Percentiles rank a stretch among this genome's conserved stretches.
Evolutionary conservation across 2,888 invertebrate genomes (phyloP).

Genomic region (Caenorhabditis becei): DNA sequence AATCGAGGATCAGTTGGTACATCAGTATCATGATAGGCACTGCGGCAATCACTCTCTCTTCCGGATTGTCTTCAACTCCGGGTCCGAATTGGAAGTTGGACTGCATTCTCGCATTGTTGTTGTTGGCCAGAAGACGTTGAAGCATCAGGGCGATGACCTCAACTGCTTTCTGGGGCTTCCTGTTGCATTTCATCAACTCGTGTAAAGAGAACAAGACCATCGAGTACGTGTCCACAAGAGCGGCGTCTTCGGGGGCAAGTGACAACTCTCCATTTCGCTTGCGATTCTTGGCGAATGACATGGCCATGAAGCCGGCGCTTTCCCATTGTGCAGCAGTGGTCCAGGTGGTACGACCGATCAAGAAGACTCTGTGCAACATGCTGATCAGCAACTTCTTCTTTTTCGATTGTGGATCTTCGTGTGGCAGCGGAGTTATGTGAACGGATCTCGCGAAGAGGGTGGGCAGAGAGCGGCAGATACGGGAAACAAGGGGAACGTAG

Average conservation of each 20-base stretch:
- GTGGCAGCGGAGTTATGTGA: conserved; percentile 15
- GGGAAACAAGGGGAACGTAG: conserved; percentile 32
- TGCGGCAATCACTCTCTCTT: conserved; percentile 10
- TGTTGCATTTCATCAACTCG: conserved; percentile 8
- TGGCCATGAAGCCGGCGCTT: conserved; percentile 32
- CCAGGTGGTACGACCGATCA: conserved; percentile 36
- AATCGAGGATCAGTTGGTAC: conserved; percentile 32
- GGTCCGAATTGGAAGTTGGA: conserved; percentile 25
- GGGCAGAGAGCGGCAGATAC: conserved; percentile 36
- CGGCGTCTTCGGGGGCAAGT: conserved; percentile 9
- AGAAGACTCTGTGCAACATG: conserved; percentile 27
- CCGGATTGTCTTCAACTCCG: not conserved
- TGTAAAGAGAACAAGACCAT: conserved; percentile 12
- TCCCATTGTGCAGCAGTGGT: conserved; percentile 33
- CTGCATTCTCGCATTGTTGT: conserved; percentile 29
- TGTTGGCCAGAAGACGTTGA: conserved; percentile 46
- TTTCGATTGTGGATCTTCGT: conserved; percentile 1
- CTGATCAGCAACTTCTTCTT: conserved; percentile 35
- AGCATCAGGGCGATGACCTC: conserved; percentile 33
- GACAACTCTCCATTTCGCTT: conserved; percentile 34
- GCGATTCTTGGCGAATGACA: conserved; percentile 33
- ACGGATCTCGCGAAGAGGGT: conserved; percentile 29
- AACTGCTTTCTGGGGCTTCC: conserved; percentile 18
- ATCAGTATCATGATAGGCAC: conserved; percentile 20
- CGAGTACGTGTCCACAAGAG: conserved; percentile 25